Evolutionary conservation across 1,140 invertebrate species (phyloP), one percentile per base, ranked within the genome.

Genomic region (Drosophila elegans): DNA sequence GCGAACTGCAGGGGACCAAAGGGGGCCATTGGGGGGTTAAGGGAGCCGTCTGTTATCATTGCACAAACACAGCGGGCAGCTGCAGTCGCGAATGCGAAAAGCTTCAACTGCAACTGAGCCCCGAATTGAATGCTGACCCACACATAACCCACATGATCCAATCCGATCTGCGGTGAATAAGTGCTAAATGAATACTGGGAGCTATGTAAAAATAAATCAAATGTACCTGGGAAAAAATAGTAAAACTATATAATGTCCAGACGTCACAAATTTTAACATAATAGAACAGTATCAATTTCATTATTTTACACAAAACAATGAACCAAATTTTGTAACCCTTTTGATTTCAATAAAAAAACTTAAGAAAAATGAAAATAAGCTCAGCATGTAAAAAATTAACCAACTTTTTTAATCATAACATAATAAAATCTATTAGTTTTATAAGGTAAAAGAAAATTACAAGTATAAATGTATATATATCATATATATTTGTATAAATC

Each of bases 1-100:
- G 41, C 55, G 51, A 60, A 55, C 63, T 54, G 55, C 55, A n/a
- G 69, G 63, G 46, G 51, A 62, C n/a, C 39, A 16, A 29, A 57
- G 42, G 45, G 21, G 48, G 7, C 12, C 12, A 10, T 36, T 48
- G 29, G 62, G 52, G n/a, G 32, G 3, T 54, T 54, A 62, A 41
- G 39, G 41, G 64, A 56, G 62, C 42, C 52, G 36, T 56, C 66
- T 88, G 83, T 86, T 86, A 86, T 86, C 83, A 86, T 82, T 60
- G 72, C 69, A 68, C 41, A 52, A 66, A 51, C 83, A 79, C 84
- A 79, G 84, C 83, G 62, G 82, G 83, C 64, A 46, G 55, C 73
- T 42, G 51, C 67, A 48, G 42, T 7, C 36, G 54, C 52, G 64
- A 59, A 74, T 39, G 29, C 32, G 38, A 55, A 54, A 63, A 57